Conservation (phyloP, 2,797 vertebrate genomes). For the Poliocrania exsul region DNA sequence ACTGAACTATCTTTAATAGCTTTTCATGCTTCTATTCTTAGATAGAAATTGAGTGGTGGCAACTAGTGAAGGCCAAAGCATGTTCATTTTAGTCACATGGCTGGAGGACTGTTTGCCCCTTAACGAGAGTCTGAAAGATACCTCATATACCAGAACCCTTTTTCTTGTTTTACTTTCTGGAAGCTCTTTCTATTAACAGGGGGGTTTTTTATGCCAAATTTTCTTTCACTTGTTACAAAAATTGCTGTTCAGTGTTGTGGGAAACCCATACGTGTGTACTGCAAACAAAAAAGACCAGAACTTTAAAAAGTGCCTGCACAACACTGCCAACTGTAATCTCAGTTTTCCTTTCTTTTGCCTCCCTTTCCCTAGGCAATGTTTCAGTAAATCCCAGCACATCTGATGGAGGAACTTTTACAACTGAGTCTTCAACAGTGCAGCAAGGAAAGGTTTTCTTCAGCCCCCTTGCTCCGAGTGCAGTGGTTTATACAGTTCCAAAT, state of each 20-base stretch:
- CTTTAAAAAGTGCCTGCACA: background rate
- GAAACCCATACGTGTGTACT: background rate
- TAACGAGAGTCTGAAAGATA: slow-evolving; percentile 13
- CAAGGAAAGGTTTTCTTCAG: slow-evolving; percentile 91
- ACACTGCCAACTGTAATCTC: background rate
- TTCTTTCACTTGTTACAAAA: background rate
- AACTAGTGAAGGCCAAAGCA: slow-evolving; percentile 54
- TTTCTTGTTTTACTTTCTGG: background rate
- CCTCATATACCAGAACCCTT: background rate
- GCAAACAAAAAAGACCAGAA: background rate
- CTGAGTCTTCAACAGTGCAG: slow-evolving; percentile 77
- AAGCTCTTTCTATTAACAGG: background rate
- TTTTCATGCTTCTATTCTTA: slow-evolving; percentile 66
- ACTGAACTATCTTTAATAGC: slow-evolving; percentile 62
- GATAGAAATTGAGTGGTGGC: slow-evolving; percentile 57
- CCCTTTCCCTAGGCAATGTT: slow-evolving; percentile 80
- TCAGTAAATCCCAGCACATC: slow-evolving; percentile 83
- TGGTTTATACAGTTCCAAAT: slow-evolving; percentile 90
- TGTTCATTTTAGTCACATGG: slow-evolving; percentile 40
- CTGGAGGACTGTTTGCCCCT: slow-evolving; percentile 23
- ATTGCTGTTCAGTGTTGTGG: background rate
- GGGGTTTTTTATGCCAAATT: background rate
- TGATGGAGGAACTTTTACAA: slow-evolving; percentile 84
- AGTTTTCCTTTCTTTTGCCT: slow-evolving; percentile 9
- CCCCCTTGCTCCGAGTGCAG: slow-evolving; percentile 86